Evolutionary conservation across 2,797 vertebrate genomes (phyloP).

Genomic region (Protonibea diacanthus): DNA sequence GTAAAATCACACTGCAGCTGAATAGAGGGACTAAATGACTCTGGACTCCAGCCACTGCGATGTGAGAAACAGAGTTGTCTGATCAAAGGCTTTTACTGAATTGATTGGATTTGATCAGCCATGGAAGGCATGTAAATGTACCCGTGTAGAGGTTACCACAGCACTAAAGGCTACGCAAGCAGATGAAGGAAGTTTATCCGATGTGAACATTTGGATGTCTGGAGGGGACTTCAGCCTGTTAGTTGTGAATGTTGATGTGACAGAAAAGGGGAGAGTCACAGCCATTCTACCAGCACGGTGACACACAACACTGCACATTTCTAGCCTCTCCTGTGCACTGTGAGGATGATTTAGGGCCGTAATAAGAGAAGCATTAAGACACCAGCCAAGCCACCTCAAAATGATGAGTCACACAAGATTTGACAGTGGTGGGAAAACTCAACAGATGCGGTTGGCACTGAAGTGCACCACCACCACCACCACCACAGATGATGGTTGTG

Average conservation of each 20-base stretch:
- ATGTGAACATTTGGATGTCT: constrained; percentile 60
- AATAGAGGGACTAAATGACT: not conserved
- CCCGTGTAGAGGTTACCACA: constrained; percentile 32
- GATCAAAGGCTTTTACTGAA: constrained; percentile 5
- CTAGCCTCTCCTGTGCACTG: not conserved
- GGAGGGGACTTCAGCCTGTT: constrained; percentile 54
- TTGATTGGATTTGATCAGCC: constrained; percentile 41
- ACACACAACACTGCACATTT: constrained; percentile 1
- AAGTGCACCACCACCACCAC: not conserved
- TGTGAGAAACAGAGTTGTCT: not conserved
- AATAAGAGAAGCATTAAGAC: constrained; percentile 4
- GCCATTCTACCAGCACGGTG: constrained; percentile 8
- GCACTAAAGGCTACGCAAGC: constrained; percentile 26
- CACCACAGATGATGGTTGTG: not conserved
- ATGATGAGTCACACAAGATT: not conserved
- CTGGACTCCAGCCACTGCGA: not conserved
- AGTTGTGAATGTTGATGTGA: constrained; percentile 58
- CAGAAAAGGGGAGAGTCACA: constrained; percentile 43
- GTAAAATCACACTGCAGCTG: too few relatives aligned
- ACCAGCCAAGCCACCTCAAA: not conserved
- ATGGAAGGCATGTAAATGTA: constrained; percentile 35
- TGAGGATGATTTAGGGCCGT: constrained; percentile 13
- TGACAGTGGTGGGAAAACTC: not conserved
- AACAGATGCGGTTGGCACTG: not conserved
- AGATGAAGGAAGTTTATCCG: constrained; percentile 58